Evolutionary conservation across 2,113 vertebrate genomes (phyloP).

Genomic region (Hyperopisus bebe): DNA sequence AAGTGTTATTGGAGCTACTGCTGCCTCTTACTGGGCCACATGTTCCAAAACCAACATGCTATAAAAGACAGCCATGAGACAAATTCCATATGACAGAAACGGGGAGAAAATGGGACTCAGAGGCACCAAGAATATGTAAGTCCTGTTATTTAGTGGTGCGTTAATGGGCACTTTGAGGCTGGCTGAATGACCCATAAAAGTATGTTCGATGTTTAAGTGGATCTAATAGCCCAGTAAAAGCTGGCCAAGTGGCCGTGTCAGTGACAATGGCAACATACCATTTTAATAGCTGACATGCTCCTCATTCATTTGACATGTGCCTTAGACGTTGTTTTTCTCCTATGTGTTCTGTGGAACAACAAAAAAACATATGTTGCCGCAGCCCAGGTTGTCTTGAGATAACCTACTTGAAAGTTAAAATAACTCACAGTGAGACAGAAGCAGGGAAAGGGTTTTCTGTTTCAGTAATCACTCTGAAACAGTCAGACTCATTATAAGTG

Average conservation of each 20-base stretch:
- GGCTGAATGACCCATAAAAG: slow-evolving; percentile 48
- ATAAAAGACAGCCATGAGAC: not conserved
- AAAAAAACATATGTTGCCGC: not conserved
- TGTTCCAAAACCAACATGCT: not conserved
- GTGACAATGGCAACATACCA: slow-evolving; percentile 36
- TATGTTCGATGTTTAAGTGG: slow-evolving; percentile 48
- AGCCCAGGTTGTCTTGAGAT: not conserved
- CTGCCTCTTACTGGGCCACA: not conserved
- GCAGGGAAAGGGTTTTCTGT: not conserved
- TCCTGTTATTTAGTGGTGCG: slow-evolving; percentile 37
- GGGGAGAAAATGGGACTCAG: not conserved
- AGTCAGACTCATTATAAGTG: not conserved
- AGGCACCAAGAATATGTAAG: slow-evolving; percentile 8
- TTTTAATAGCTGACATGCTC: slow-evolving; percentile 25
- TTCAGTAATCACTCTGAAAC: not conserved
- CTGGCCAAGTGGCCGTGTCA: slow-evolving; percentile 50
- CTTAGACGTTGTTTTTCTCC: not conserved
- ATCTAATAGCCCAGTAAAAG: slow-evolving; percentile 32
- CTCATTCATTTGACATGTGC: slow-evolving; percentile 17
- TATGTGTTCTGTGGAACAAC: not conserved
- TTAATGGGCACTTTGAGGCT: slow-evolving; percentile 50
- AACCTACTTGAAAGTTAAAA: not conserved
- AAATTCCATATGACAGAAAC: not conserved
- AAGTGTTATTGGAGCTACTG: not conserved
- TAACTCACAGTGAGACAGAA: not conserved